These are phyloP conservation scores for Cyphomyrmex costatus DNA, from an alignment of 1,140 invertebrate genomes.

Conservation along the genomic window DNA sequence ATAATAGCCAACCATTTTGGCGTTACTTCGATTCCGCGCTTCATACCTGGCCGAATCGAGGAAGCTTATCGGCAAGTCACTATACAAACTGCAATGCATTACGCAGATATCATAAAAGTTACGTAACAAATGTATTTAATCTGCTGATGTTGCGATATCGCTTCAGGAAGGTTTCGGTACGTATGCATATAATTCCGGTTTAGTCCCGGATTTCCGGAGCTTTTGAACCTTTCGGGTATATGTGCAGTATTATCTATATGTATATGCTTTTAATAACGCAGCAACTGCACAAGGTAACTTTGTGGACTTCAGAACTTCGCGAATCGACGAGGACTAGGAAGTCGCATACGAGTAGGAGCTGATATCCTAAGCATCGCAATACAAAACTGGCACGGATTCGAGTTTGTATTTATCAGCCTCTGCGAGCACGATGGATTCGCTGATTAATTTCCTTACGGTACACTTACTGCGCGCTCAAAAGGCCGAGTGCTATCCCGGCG, in stretches of 20 bases:
- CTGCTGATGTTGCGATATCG: slow-evolving; percentile 26
- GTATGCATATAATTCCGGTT: slow-evolving; percentile 37
- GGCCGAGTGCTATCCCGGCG: not conserved
- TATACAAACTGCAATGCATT: not conserved
- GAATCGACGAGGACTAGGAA: slow-evolving; percentile 7
- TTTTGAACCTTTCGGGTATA: not conserved
- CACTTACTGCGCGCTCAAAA: slow-evolving; percentile 8
- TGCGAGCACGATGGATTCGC: slow-evolving; percentile 1
- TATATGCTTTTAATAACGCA: slow-evolving; percentile 46
- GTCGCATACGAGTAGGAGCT: not conserved
- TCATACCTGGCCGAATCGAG: not conserved
- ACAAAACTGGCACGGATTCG: slow-evolving; percentile 29
- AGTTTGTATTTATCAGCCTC: slow-evolving; percentile 23
- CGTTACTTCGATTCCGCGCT: not conserved
- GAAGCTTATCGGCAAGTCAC: not conserved
- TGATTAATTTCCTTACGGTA: slow-evolving; percentile 51
- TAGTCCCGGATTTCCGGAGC: slow-evolving; percentile 20
- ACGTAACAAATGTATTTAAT: slow-evolving; percentile 37
- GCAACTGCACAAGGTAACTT: slow-evolving; percentile 28
- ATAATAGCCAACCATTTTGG: not conserved
- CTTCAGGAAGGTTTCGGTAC: not conserved
- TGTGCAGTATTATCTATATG: not conserved
- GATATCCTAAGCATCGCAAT: not conserved
- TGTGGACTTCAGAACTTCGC: slow-evolving; percentile 26
- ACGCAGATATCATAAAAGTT: slow-evolving; percentile 39